phyloP scores from a whole-genome alignment of 2,113 vertebrate species.

The Tragelaphus buxtoni region DNA sequence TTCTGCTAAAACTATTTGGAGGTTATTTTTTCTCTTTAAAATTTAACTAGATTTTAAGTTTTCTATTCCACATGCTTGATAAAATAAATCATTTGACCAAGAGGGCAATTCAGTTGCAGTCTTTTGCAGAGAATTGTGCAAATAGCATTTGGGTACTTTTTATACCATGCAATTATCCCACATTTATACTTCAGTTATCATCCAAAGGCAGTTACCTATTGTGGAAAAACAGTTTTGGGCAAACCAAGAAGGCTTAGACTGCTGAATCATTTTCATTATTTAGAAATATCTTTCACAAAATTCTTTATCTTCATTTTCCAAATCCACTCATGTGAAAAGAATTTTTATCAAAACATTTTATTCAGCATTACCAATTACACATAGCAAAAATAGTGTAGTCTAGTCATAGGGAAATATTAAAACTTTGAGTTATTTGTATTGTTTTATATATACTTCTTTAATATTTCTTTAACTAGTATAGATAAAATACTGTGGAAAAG shows the following conservation, averaged over 20 bases:
- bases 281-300: not conserved
- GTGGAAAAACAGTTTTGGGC: not conserved
- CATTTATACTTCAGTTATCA: not conserved
- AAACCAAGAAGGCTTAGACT: not conserved
- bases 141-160: not conserved
- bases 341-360: not conserved
- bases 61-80: not conserved
- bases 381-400: not conserved
- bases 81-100: not conserved
- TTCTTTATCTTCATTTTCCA: not conserved
- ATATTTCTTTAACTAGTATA: not conserved
- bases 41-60: not conserved
- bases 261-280: not conserved
- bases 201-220: not conserved
- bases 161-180: not conserved
- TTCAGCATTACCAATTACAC: not conserved
- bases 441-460: not conserved
- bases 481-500: not conserved
- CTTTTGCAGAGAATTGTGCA: not conserved
- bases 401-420: not conserved
- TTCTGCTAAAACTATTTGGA: not conserved
- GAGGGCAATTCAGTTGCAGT: not conserved
- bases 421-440: conserved; percentile 2
- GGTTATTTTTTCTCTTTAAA: not conserved
- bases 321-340: not conserved